Evolutionary conservation across 2,113 vertebrate genomes (phyloP).

Genomic region (Otocyon megalotis): DNA sequence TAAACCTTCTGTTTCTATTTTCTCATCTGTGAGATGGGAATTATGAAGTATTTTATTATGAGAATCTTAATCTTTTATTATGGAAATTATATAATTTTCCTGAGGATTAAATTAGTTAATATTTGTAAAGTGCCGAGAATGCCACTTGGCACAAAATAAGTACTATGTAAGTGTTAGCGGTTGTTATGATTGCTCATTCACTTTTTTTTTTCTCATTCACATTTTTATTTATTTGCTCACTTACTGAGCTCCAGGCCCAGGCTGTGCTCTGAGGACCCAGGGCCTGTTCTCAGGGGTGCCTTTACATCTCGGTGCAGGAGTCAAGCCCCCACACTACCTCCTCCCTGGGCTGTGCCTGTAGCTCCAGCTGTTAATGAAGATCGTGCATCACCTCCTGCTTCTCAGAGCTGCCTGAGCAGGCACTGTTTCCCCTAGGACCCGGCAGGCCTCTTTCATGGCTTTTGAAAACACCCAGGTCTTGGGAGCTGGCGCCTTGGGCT

Average conservation of each 20-base stretch:
- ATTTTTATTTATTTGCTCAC: conserved; percentile 58
- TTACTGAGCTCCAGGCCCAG: conserved; percentile 17
- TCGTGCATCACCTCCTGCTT: neutral
- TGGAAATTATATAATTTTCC: conserved; percentile 1
- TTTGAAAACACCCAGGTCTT: neutral
- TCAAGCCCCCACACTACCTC: fast-evolving
- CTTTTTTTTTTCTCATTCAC: conserved; percentile 50
- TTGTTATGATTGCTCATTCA: conserved; percentile 40
- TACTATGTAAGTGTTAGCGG: neutral
- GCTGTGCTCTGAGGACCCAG: conserved; percentile 41
- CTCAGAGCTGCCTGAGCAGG: neutral
- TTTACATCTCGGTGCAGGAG: neutral
- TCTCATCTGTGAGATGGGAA: neutral
- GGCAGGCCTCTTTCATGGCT: neutral
- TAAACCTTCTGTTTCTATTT: neutral
- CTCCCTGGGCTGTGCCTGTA: neutral
- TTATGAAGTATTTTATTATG: conserved; percentile 44
- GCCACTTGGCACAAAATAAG: conserved; percentile 8
- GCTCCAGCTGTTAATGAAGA: conserved; percentile 54
- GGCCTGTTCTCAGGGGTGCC: neutral
- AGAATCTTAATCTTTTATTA: conserved; percentile 1
- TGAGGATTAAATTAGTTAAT: conserved; percentile 40
- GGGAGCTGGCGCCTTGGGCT: neutral
- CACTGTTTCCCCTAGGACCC: neutral
- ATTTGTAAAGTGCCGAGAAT: conserved; percentile 6